Percentiles rank a stretch among this genome's conserved stretches.
phyloP scores from a whole-genome alignment of 2,888 invertebrate species.

The Tanytarsus gracilentus region DNA sequence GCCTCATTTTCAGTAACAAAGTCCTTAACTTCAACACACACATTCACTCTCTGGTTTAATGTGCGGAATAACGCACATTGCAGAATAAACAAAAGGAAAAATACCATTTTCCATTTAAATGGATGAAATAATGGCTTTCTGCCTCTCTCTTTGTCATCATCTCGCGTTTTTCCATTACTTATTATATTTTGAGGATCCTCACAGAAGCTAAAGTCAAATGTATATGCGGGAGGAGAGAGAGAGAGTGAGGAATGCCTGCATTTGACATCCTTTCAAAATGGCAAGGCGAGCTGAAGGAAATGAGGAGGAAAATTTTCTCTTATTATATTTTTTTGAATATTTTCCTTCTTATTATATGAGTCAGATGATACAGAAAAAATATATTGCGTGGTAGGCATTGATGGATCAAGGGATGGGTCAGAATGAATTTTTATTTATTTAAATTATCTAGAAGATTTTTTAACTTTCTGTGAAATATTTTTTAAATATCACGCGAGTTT shows the following conservation, averaged over 20 bases:
- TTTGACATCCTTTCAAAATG: conserved; percentile 26
- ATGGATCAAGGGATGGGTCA: too few relatives aligned
- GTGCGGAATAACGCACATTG: conserved; percentile 21
- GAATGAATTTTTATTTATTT: too few relatives aligned
- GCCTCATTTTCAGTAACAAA: too few relatives aligned
- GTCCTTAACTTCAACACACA: too few relatives aligned
- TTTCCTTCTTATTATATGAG: not conserved
- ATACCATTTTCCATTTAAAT: conserved; percentile 19
- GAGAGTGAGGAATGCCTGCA: conserved; percentile 13
- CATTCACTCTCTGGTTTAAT: too few relatives aligned
- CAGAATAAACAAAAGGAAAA: conserved; percentile 13
- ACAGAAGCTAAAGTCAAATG: too few relatives aligned
- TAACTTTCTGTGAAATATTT: too few relatives aligned
- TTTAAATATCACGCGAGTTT: too few relatives aligned
- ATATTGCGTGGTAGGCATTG: conserved; percentile 24
- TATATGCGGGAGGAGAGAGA: too few relatives aligned
- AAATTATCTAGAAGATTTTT: too few relatives aligned
- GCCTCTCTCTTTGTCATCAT: not conserved
- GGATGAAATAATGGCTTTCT: conserved; percentile 21
- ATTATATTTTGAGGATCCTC: conserved; percentile 10
- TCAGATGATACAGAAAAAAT: conserved; percentile 24
- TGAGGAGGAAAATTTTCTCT: conserved; percentile 25
- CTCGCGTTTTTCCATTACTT: not conserved
- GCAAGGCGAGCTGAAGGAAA: conserved; percentile 16
- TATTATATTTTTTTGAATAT: conserved; percentile 21